Base-by-base conservation (phyloP, 2,888 invertebrate species). In the Protonemura montana region DNA sequence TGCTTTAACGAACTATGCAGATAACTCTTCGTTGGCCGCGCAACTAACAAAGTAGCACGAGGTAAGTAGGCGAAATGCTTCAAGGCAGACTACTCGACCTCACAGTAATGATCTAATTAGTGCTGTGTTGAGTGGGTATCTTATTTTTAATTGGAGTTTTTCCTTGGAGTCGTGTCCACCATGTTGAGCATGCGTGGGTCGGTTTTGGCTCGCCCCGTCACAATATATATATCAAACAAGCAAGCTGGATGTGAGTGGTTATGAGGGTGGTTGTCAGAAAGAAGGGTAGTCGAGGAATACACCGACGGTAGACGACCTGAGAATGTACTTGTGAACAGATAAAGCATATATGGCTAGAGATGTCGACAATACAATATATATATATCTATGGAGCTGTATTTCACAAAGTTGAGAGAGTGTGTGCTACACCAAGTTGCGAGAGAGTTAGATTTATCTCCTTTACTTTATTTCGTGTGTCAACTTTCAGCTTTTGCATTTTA, bases 241-340 rank as follows among this genome's bases (percentile, higher is more conserved):
- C 59, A 21, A 7, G 59, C 59, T 21, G 6, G 3, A 26, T 10
- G 26, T 25, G 78, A 78, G 28, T 26, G 78, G 78, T 78, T 28
- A 25, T 59, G 59, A 28, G 78, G 78, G 26, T 78, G 78, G 21
- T 78, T 78, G 59, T 59, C 59, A 13, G 59, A 21, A 10, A 21
- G 59, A 59, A 59, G 59, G 59, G 59, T 59, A 21, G 78, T 1
- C 78, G n/a, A 78, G 78, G 5, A 78, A 78, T 5, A 28, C 27
- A 78, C 28, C 1, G 28, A 25, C 10, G 78, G n/a, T 26, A 28
- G 78, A 78, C 7, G 78, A 78, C 78, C 78, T 2, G 78, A 28
- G 21, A 28, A 78, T 28, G 28, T 78, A 78, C 78, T 78, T 78
- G 28, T 26, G 78, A 78, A 78, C 78, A 78, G 59, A 59, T 59